phyloP scores from a whole-genome alignment of 2,888 invertebrate genomes.

The Autographa pulchrina region DNA sequence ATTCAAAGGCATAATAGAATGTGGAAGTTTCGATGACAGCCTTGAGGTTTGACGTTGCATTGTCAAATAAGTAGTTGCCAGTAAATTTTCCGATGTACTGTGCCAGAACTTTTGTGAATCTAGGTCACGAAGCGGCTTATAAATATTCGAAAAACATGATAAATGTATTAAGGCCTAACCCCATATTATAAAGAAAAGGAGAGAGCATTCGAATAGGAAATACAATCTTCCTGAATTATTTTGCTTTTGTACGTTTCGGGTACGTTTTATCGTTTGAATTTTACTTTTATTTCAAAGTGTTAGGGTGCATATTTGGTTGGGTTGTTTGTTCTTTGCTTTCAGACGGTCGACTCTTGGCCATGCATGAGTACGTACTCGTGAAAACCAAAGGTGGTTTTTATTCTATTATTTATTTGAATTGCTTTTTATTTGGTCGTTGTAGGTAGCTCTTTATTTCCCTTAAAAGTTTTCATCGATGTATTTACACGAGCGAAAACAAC shows the following conservation, averaged over 20 bases:
- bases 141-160: conserved; percentile 60
- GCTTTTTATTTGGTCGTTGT: conserved; percentile 29
- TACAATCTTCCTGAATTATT: conserved; percentile 57
- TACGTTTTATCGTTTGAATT: conserved; percentile 9
- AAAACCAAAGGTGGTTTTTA: conserved; percentile 43
- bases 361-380: conserved; percentile 33
- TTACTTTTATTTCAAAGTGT: background rate
- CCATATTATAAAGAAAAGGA: conserved; percentile 41
- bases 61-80: conserved; percentile 62
- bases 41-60: conserved; percentile 67
- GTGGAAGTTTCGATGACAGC: conserved; percentile 57
- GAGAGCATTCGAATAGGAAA: conserved; percentile 55
- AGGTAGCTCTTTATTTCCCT: conserved; percentile 6
- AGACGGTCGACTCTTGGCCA: conserved; percentile 39
- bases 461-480: background rate
- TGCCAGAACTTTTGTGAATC: conserved; percentile 67
- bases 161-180: conserved; percentile 49
- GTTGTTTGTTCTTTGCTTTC: conserved; percentile 16
- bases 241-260: conserved; percentile 38
- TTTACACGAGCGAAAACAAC: background rate
- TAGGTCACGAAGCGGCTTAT: conserved; percentile 69
- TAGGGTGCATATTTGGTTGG: conserved; percentile 26
- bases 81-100: conserved; percentile 65
- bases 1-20: conserved; percentile 56
- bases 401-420: conserved; percentile 34